phyloP scores from a whole-genome alignment of 2,888 invertebrate species.

The Amitus sp. region DNA sequence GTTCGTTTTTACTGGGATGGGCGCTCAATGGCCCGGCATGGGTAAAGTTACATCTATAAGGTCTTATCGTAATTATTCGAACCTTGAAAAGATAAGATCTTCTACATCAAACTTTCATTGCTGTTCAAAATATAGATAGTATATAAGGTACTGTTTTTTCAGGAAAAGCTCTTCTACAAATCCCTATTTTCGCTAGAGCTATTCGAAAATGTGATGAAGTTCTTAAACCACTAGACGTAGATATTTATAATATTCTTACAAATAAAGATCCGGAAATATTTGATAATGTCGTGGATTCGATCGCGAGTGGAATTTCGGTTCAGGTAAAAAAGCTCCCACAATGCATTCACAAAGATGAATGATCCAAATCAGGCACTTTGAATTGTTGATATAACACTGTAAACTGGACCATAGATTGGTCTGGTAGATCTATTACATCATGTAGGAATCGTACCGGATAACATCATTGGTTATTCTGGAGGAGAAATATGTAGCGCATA shows the following conservation, averaged over 20 bases:
- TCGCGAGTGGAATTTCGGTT: constrained; percentile 79
- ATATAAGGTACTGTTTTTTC: too few relatives aligned
- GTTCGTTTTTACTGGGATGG: constrained; percentile 94
- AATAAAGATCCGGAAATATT: constrained; percentile 71
- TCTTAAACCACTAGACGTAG: constrained; percentile 71
- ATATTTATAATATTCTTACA: constrained; percentile 73
- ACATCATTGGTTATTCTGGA: constrained; percentile 88
- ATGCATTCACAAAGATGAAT: too few relatives aligned
- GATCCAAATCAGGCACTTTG: too few relatives aligned
- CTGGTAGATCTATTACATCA: constrained; percentile 72
- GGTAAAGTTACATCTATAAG: too few relatives aligned
- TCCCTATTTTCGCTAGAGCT: constrained; percentile 75
- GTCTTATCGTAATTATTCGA: too few relatives aligned
- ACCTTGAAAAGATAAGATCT: too few relatives aligned
- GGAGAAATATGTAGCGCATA: constrained; percentile 96
- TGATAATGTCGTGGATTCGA: constrained; percentile 75
- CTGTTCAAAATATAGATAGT: not conserved
- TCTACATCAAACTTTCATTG: too few relatives aligned
- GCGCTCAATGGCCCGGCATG: constrained; percentile 89
- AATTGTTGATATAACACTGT: too few relatives aligned
- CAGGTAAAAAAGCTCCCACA: too few relatives aligned
- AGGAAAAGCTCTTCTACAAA: constrained; percentile 74
- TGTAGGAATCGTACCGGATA: constrained; percentile 75
- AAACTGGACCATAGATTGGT: constrained; percentile 66
- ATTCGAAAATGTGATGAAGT: constrained; percentile 70